Evolutionary conservation across 2,113 vertebrate genomes (phyloP), one percentile per base, ranked within the genome.

Genomic region (Ammodytes marinus): DNA sequence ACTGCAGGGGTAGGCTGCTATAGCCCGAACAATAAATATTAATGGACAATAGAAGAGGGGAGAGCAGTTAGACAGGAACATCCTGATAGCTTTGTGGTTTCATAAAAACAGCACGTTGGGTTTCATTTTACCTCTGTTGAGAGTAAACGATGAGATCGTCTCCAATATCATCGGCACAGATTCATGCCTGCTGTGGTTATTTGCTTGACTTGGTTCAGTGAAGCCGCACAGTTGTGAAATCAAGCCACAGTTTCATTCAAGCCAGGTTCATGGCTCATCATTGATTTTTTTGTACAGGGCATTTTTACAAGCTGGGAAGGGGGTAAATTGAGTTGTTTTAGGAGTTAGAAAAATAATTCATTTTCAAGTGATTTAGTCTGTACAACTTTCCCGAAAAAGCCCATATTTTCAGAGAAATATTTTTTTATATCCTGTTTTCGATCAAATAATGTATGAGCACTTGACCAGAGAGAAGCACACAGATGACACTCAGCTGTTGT

Each of bases 1-100:
- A 92, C 59, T 92, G 90, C 91, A 88, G 92, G 81, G 77, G 83
- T 65, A 67, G 73, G 17, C 86, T 85, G 82, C 82, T 87, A 83
- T 75, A 70, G 9, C 15, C 66, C 64, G 58, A 67, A 45, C 57
- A 52, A 43, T 82, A 82, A 54, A 75, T 68, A 79, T 59, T 57
- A 80, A 27, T 43, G 11, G 57, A 70, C 50, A 19, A 65, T 27
- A 55, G 58, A 60, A 17, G 49, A 55, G 15, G 54, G 14, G 64
- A 65, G 79, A 76, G 10, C 19, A 77, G 57, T 42, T 78, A 61
- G 60, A 83, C 74, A 57, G 47, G 75, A 81, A 82, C 78, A 53
- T 76, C 61, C n/a, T 11, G 74, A 81, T 86, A 72, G 49, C 55
- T 76, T 52, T 60, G 53, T 50, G 71, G 60, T 64, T 74, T 67